A percentile compares a stretch with the other conserved stretches of the same genome.
These are phyloP conservation scores for Lepidochitona cinerea DNA, from an alignment of 2,888 invertebrate genomes.

Conservation along the genomic window DNA sequence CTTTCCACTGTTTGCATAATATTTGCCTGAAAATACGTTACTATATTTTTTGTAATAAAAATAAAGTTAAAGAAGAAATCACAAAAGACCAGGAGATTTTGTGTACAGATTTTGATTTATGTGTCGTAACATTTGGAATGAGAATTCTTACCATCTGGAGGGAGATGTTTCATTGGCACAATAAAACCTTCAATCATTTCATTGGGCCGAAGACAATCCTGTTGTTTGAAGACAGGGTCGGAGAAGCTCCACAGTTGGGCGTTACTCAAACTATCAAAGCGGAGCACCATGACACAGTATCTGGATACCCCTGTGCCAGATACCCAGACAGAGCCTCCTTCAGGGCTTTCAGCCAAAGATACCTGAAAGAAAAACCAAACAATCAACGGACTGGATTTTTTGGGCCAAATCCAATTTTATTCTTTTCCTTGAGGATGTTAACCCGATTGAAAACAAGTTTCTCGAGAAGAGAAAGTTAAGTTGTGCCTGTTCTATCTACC, in stretches of 20 bases:
- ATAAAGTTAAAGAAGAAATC: too few relatives aligned
- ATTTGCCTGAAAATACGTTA: too few relatives aligned
- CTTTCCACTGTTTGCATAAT: too few relatives aligned
- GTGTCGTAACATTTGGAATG: not conserved
- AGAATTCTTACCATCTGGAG: not conserved
- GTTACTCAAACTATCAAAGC: not conserved
- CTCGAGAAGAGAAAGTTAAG: too few relatives aligned
- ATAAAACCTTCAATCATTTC: not conserved
- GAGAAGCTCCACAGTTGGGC: not conserved
- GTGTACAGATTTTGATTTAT: not conserved
- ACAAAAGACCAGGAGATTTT: too few relatives aligned
- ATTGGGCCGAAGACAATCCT: not conserved
- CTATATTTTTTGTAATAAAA: too few relatives aligned
- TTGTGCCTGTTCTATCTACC: too few relatives aligned
- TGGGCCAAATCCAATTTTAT: too few relatives aligned
- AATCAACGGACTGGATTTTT: too few relatives aligned
- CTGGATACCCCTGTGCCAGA: not conserved
- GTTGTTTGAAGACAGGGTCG: not conserved
- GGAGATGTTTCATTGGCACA: not conserved
- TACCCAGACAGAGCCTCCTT: not conserved
- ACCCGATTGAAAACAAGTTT: too few relatives aligned
- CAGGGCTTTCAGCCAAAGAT: not conserved
- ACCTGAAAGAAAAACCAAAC: not conserved
- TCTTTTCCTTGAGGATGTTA: too few relatives aligned
- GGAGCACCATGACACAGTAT: not conserved